phyloP scores from a whole-genome alignment of 2,113 vertebrate genomes.

The Ptilonorhynchus violaceus region DNA sequence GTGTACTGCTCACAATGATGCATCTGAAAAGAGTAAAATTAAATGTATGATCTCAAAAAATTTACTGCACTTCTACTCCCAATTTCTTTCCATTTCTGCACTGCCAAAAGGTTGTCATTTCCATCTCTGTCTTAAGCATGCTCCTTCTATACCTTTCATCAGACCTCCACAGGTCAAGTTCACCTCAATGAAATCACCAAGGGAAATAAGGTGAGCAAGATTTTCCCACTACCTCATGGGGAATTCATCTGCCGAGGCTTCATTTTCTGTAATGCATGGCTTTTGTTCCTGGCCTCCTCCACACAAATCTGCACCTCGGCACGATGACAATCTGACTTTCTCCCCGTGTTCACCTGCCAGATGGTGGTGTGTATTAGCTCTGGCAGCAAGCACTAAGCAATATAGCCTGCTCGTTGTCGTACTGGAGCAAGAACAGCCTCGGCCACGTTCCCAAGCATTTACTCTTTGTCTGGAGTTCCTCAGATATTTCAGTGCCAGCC shows the following conservation, averaged over 20 bases:
- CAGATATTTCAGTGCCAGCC: slow-evolving; percentile 39
- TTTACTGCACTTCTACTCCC: neutral
- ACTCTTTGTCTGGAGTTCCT: slow-evolving; percentile 44
- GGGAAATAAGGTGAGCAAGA: neutral
- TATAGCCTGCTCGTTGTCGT: neutral
- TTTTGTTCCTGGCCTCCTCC: neutral
- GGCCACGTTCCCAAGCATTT: neutral
- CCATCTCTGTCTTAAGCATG: neutral
- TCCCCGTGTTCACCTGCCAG: neutral
- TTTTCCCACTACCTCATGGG: neutral
- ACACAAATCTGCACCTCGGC: neutral
- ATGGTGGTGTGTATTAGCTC: neutral
- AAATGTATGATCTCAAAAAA: neutral
- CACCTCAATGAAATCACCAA: neutral
- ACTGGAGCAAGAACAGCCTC: neutral
- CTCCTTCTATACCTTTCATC: neutral
- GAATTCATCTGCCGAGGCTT: neutral
- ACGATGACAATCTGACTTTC: neutral
- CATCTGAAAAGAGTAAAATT: neutral
- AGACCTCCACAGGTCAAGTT: neutral
- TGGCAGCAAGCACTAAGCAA: neutral
- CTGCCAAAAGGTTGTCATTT: neutral
- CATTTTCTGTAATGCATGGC: neutral
- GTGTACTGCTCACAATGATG: neutral
- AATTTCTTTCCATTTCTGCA: neutral